Conservation (phyloP, 2,888 invertebrate species). For the Suillia variegata region DNA sequence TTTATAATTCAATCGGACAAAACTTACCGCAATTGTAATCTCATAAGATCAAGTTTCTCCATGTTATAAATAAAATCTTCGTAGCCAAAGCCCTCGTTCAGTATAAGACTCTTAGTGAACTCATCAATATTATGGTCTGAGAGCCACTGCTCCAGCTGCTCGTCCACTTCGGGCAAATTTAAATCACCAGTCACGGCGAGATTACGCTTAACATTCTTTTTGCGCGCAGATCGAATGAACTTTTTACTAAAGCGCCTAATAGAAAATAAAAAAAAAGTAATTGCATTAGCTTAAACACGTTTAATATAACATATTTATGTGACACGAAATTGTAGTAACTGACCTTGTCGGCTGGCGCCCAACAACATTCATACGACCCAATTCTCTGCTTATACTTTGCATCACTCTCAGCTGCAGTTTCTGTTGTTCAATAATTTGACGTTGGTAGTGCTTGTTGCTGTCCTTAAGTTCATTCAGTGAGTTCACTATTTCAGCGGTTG, state of each 20-base stretch:
- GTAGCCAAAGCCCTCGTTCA: conserved; percentile 77
- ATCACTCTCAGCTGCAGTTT: conserved; percentile 46
- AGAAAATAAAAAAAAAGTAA: neutral
- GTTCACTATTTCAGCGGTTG: conserved; percentile 43
- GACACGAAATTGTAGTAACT: too few relatives aligned
- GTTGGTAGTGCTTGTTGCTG: conserved; percentile 45
- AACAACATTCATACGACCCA: conserved; percentile 53
- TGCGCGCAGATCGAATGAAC: conserved; percentile 27
- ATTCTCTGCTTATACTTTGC: conserved; percentile 50
- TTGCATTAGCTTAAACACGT: too few relatives aligned
- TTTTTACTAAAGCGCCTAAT: conserved; percentile 40
- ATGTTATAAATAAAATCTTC: conserved; percentile 80
- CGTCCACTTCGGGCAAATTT: conserved; percentile 61
- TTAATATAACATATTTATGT: too few relatives aligned
- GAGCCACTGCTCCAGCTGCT: conserved; percentile 75
- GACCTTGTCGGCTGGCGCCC: conserved; percentile 45
- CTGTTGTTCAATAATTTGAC: conserved; percentile 46
- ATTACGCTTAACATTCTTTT: conserved; percentile 38
- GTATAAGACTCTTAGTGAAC: conserved; percentile 70
- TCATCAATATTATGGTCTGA: conserved; percentile 71
- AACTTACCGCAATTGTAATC: conserved; percentile 76
- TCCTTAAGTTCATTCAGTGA: conserved; percentile 50
- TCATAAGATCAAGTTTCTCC: conserved; percentile 80
- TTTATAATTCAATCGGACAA: neutral
- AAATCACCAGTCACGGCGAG: conserved; percentile 42